These are phyloP conservation scores for Catagonus wagneri DNA, from an alignment of 2,113 vertebrate species.

Conservation along the genomic window DNA sequence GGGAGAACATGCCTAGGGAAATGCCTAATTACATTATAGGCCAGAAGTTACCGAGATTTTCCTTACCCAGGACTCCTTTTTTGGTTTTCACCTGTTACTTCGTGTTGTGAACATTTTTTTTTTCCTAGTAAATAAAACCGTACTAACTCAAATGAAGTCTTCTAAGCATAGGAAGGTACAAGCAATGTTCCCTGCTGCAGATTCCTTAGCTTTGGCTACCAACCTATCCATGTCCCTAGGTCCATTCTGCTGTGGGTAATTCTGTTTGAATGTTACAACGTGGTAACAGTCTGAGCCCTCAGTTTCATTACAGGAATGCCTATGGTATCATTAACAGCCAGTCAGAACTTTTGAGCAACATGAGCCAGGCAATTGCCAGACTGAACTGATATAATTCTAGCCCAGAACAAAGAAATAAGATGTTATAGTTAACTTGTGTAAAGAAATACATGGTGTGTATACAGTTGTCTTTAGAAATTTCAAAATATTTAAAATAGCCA, in stretches of 20 bases:
- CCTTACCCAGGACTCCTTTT: neutral
- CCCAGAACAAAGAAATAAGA: slow-evolving; percentile 14
- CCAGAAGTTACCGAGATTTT: neutral
- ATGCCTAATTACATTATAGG: neutral
- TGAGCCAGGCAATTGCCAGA: slow-evolving; percentile 10
- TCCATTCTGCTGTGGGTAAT: neutral
- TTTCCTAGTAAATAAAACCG: neutral
- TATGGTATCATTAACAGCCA: neutral
- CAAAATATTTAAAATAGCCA: slow-evolving; percentile 33
- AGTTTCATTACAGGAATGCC: neutral
- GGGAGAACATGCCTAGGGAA: neutral
- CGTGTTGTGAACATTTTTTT: slow-evolving; percentile 9
- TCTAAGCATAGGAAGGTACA: neutral
- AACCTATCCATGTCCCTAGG: neutral
- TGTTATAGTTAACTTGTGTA: slow-evolving; percentile 17
- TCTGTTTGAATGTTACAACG: neutral
- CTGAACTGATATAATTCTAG: slow-evolving; percentile 35
- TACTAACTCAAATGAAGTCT: neutral
- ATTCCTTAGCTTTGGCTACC: neutral
- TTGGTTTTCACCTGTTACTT: neutral
- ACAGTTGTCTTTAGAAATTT: neutral
- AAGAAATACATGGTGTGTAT: neutral
- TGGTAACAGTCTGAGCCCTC: neutral
- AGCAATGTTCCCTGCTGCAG: neutral
- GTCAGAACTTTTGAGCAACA: neutral